Evolutionary conservation across 2,113 vertebrate species (phyloP).

Genomic region (Otis tarda): DNA sequence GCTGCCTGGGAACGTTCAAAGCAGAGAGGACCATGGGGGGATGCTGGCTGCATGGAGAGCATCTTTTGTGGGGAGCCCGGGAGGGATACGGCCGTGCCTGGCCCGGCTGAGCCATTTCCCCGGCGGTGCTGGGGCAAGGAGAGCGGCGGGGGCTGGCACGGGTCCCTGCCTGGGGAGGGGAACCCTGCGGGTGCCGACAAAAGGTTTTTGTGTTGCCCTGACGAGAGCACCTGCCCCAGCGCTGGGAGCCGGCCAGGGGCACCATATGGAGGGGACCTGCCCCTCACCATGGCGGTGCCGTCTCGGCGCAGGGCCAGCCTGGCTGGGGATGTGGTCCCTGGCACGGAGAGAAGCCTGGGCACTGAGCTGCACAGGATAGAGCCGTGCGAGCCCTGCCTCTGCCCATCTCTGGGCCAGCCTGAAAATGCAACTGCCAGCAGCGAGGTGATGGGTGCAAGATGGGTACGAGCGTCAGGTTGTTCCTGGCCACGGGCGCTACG

Average conservation of each 20-base stretch:
- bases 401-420: neutral
- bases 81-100: rapidly evolving
- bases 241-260: constrained; percentile 6
- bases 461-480: neutral
- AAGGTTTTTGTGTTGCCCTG: neutral
- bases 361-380: neutral
- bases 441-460: neutral
- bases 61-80: neutral
- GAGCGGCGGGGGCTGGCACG: neutral
- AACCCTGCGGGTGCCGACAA: neutral
- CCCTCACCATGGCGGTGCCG: rapidly evolving
- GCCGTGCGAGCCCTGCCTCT: neutral
- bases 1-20: neutral
- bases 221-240: neutral
- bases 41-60: neutral
- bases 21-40: neutral
- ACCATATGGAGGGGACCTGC: constrained; percentile 16
- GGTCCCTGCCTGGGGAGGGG: neutral
- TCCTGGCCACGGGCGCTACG: rapidly evolving
- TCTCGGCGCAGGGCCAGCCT: neutral
- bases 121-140: rapidly evolving
- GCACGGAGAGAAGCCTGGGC: neutral
- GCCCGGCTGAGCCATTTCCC: neutral
- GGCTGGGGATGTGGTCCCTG: neutral
- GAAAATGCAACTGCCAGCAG: rapidly evolving